Evolutionary conservation across 2,797 vertebrate genomes (phyloP).

Genomic region (Cryptoblepharus egeriae): DNA sequence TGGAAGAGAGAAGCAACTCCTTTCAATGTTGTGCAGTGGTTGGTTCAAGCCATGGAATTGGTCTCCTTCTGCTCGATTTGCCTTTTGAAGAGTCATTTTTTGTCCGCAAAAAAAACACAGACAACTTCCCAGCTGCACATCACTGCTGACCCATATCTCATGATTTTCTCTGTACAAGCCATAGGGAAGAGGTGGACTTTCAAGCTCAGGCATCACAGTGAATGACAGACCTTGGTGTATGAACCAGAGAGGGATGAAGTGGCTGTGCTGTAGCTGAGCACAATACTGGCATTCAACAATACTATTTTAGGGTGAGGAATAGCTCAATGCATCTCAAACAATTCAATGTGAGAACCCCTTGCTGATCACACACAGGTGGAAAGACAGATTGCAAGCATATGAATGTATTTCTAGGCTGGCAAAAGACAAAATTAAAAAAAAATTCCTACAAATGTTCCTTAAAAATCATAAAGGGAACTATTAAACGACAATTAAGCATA

Average conservation of each 20-base stretch:
- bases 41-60: background rate
- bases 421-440: background rate
- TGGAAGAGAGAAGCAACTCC: background rate
- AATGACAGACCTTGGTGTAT: slow-evolving; percentile 1
- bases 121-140: background rate
- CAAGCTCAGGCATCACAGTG: background rate
- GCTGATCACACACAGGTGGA: background rate
- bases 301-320: slow-evolving; percentile 30
- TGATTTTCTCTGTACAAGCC: slow-evolving; percentile 8
- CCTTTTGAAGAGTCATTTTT: background rate
- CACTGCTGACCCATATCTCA: background rate
- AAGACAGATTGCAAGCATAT: background rate
- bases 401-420: background rate
- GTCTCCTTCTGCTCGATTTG: background rate
- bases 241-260: slow-evolving; percentile 31
- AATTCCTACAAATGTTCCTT: background rate
- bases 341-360: slow-evolving; percentile 1
- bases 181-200: background rate
- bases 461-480: background rate
- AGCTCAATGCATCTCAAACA: slow-evolving; percentile 42
- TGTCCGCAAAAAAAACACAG: background rate
- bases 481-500: no score
- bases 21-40: slow-evolving; percentile 30
- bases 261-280: slow-evolving; percentile 23
- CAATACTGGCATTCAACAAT: slow-evolving; percentile 47